Evolutionary conservation across 2,113 vertebrate genomes (phyloP).

Genomic region (Xiphorhynchus elegans): DNA sequence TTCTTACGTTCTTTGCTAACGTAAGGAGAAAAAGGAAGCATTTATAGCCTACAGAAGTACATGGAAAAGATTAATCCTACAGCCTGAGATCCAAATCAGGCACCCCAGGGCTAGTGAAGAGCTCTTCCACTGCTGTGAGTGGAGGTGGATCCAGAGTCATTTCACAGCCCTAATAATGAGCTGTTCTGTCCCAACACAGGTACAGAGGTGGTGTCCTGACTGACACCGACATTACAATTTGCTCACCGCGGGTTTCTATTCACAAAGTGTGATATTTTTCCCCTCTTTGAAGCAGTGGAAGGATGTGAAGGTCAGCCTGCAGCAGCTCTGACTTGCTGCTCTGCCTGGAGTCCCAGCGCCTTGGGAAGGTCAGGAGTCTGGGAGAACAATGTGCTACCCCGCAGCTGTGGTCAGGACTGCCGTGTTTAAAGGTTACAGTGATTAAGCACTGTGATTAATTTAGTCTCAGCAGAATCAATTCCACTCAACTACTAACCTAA

Average conservation of each 20-base stretch:
- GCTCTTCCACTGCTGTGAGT: background rate
- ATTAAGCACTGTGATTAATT: conserved; percentile 92
- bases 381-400: conserved; percentile 24
- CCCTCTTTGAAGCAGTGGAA: background rate
- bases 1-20: background rate
- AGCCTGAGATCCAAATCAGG: background rate
- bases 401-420: conserved; percentile 66
- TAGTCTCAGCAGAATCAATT: conserved; percentile 90
- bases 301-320: background rate
- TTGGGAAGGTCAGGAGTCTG: conserved; percentile 39
- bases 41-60: background rate
- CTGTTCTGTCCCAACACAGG: background rate
- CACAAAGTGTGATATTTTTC: background rate
- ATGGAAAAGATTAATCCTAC: background rate
- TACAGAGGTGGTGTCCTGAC: background rate
- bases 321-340: background rate
- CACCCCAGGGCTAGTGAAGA: background rate
- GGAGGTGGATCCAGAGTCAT: background rate
- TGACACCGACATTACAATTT: background rate
- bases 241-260: background rate
- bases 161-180: background rate
- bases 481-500: conserved; percentile 83
- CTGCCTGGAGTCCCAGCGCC: background rate
- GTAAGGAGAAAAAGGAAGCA: background rate
- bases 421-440: conserved; percentile 78